phyloP scores from a whole-genome alignment of 2,797 vertebrate species.

The Alcedo atthis region DNA sequence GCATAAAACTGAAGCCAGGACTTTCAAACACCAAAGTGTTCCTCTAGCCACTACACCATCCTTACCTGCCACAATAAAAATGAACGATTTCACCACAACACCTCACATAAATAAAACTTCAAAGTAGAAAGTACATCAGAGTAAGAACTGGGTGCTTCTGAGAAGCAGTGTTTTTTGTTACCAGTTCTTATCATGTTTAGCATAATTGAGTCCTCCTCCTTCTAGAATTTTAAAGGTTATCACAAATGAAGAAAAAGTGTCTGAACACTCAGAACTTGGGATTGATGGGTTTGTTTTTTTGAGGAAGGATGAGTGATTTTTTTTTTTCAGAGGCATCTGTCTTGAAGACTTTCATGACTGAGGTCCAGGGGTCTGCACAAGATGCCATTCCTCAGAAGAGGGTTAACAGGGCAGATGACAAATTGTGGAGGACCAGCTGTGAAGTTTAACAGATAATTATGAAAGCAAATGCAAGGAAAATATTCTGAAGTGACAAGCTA shows the following conservation, averaged over 20 bases:
- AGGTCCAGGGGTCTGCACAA: not conserved
- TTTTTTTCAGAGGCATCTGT: not conserved
- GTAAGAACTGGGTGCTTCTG: not conserved
- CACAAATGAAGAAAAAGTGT: not conserved
- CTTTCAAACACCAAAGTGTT: not conserved
- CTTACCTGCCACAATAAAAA: not conserved
- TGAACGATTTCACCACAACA: not conserved
- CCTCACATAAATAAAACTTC: not conserved
- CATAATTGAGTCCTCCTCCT: not conserved
- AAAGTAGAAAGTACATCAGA: not conserved
- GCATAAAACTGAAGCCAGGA: not conserved
- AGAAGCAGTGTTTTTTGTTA: not conserved
- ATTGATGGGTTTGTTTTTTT: not conserved
- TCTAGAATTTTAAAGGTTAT: not conserved
- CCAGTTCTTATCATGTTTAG: not conserved
- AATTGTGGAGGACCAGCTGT: not conserved
- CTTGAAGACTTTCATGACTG: not conserved
- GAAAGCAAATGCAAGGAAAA: not conserved
- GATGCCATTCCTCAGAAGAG: not conserved
- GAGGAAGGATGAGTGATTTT: not conserved
- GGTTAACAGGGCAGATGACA: not conserved
- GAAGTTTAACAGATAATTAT: not conserved
- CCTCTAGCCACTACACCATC: not conserved
- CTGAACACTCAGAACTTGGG: not conserved
- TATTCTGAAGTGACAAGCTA: not conserved